Evolutionary conservation across 2,888 invertebrate species (phyloP).

Genomic region (Ectemnius lituratus): DNA sequence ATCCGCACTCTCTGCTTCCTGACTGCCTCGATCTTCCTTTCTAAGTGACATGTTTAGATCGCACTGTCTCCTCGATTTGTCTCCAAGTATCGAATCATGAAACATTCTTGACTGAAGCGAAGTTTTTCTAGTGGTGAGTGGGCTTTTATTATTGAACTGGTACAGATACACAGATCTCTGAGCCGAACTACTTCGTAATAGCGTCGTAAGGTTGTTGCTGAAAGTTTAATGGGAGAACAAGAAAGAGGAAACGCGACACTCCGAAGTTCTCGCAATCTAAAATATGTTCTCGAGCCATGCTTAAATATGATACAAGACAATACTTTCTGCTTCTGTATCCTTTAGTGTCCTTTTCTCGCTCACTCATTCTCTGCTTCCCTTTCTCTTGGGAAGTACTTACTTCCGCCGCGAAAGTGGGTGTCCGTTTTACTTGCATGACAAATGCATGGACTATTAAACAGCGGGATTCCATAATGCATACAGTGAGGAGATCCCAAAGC

Average conservation of each 20-base stretch:
- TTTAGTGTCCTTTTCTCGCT: not conserved
- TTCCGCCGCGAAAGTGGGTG: not conserved
- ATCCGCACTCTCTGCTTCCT: too few relatives aligned
- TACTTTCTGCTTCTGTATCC: not conserved
- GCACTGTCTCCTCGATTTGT: too few relatives aligned
- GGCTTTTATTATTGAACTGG: too few relatives aligned
- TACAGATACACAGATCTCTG: not conserved
- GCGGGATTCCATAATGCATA: not conserved
- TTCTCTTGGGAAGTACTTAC: not conserved
- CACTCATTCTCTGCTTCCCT: not conserved
- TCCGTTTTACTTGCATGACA: conserved; percentile 4
- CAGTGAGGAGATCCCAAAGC: not conserved
- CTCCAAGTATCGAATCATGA: too few relatives aligned
- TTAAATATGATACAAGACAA: conserved; percentile 8
- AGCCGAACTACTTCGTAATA: not conserved
- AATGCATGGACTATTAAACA: conserved; percentile 1
- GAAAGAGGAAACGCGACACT: not conserved
- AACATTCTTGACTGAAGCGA: too few relatives aligned
- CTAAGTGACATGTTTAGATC: too few relatives aligned
- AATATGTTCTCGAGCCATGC: not conserved
- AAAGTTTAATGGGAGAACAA: conserved; percentile 1
- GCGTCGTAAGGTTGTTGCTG: not conserved
- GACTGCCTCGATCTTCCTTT: too few relatives aligned
- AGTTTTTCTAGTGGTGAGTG: too few relatives aligned
- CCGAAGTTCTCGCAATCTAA: not conserved